A percentile compares a stretch with the other conserved stretches of the same genome.
Conservation (phyloP, 2,113 vertebrate genomes). For the Ranitomeya variabilis region DNA sequence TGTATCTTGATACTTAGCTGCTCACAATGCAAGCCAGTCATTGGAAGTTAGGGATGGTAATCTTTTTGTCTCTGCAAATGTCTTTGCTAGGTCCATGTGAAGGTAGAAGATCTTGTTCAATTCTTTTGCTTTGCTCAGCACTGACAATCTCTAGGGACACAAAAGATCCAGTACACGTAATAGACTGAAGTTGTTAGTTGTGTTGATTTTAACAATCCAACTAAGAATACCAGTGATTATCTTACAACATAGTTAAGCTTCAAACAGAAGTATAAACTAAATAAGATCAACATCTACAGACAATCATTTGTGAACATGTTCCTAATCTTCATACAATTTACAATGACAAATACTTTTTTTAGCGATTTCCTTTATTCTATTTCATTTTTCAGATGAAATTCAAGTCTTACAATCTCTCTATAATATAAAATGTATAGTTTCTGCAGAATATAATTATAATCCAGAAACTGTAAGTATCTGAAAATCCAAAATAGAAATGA, state of each 20-base stretch:
- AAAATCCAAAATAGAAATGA: constrained; percentile 12
- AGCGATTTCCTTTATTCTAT: neutral
- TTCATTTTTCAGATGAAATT: neutral
- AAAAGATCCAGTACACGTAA: too few relatives aligned
- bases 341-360: neutral
- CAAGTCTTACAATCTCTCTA: neutral
- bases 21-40: neutral
- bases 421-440: neutral
- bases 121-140: too few relatives aligned
- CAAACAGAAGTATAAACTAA: neutral
- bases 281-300: neutral
- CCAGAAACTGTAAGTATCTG: neutral
- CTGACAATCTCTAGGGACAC: too few relatives aligned
- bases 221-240: neutral
- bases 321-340: neutral
- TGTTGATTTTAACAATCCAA: neutral
- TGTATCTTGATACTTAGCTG: neutral
- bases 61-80: neutral
- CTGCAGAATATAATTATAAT: neutral
- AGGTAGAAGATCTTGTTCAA: too few relatives aligned
- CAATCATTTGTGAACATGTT: neutral
- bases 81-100: neutral
- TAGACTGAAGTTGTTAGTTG: too few relatives aligned
- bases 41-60: neutral
- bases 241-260: too few relatives aligned